A percentile compares a stretch with the other conserved stretches of the same genome.
phyloP scores from a whole-genome alignment of 1,140 invertebrate genomes.

The Cherax destructor region DNA sequence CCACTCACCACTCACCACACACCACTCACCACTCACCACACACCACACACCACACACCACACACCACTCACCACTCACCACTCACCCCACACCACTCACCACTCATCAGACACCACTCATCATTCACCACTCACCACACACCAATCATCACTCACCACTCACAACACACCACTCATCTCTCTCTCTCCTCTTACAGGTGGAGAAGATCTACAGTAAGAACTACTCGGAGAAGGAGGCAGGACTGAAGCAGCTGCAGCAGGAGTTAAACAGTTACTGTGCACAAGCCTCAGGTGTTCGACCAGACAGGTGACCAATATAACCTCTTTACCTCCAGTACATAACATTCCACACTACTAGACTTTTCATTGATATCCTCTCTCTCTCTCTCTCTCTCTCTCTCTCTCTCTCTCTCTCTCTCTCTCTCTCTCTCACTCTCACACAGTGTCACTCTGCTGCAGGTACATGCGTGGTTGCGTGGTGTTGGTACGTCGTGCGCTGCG shows the following conservation, averaged over 20 bases:
- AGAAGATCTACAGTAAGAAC: constrained; percentile 95
- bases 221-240: constrained; percentile 79
- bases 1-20: background rate
- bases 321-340: too few relatives aligned
- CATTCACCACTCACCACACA: background rate
- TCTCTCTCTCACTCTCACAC: background rate
- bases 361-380: background rate
- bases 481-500: constrained; percentile 85
- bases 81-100: background rate
- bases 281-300: constrained; percentile 74
- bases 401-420: constrained; percentile 11
- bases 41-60: too few relatives aligned
- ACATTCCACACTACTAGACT: too few relatives aligned
- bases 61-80: background rate
- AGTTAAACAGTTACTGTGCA: constrained; percentile 53
- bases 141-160: background rate
- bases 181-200: constrained; percentile 80
- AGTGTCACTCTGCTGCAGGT: constrained; percentile 81
- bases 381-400: constrained; percentile 5
- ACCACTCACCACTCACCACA: background rate
- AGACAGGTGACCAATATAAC: constrained; percentile 74
- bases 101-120: too few relatives aligned
- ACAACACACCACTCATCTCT: background rate
- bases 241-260: constrained; percentile 23
- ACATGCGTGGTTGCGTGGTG: constrained; percentile 85